phyloP scores from a whole-genome alignment of 2,888 invertebrate species.

The Eupithecia vulgata region DNA sequence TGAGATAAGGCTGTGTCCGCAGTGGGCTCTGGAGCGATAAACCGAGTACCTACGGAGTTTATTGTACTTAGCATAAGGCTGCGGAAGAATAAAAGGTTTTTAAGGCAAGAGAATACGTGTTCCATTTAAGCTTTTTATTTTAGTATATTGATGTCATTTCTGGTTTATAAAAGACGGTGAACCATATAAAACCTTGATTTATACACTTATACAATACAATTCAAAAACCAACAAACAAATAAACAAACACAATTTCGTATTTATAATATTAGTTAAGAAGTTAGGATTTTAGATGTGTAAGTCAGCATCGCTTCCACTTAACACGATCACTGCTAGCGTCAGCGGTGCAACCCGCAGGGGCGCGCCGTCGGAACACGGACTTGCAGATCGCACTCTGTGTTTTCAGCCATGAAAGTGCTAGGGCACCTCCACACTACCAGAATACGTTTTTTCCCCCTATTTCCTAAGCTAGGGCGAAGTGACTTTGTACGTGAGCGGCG shows the following conservation, averaged over 20 bases:
- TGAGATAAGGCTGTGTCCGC: not conserved
- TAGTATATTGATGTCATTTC: no score
- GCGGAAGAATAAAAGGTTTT: not conserved
- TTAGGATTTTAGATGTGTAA: not conserved
- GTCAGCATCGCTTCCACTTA: not conserved
- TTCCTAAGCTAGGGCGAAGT: slow-evolving; percentile 14
- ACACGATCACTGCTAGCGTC: no score
- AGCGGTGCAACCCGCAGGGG: no score
- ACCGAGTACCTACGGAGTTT: not conserved
- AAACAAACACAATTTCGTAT: not conserved
- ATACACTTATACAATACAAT: no score
- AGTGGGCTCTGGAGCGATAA: not conserved
- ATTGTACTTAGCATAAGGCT: not conserved
- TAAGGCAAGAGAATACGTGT: not conserved
- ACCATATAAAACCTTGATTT: no score
- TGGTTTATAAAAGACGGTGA: no score
- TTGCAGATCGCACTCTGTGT: no score
- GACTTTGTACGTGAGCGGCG: slow-evolving; percentile 33
- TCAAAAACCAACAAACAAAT: no score
- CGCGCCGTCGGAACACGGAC: no score
- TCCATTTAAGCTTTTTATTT: not conserved
- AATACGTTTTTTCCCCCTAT: slow-evolving; percentile 7
- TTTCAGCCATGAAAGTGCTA: no score
- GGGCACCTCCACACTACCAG: not conserved
- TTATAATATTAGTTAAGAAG: no score